Percentiles rank a stretch among this genome's conserved stretches.
phyloP scores from a whole-genome alignment of 2,888 invertebrate species.

The Monoplex corrugatus region DNA sequence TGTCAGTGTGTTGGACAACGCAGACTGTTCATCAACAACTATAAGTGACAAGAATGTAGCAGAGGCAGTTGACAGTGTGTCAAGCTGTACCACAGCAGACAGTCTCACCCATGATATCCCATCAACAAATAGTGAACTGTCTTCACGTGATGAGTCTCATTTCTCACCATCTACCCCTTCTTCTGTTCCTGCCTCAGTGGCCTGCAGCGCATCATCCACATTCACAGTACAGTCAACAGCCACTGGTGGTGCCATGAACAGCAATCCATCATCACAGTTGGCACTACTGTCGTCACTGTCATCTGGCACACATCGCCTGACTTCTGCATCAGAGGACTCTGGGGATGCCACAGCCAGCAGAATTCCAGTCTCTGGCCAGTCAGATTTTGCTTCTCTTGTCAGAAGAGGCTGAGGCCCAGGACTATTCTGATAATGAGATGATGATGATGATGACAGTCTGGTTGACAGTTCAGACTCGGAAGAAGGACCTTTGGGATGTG shows the following conservation, averaged over 20 bases:
- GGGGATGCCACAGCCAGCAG: constrained; percentile 14
- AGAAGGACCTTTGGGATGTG: not conserved
- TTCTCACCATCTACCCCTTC: not conserved
- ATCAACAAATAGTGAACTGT: not conserved
- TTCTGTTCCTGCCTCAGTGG: not conserved
- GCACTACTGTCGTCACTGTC: constrained; percentile 22
- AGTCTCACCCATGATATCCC: not conserved
- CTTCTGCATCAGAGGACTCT: not conserved
- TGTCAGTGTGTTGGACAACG: not conserved
- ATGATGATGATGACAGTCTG: not conserved
- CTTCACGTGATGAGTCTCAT: not conserved
- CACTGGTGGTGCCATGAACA: not conserved
- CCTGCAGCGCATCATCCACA: not conserved
- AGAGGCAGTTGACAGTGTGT: not conserved
- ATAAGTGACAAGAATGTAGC: not conserved
- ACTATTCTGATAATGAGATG: constrained; percentile 7
- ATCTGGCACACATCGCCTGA: constrained; percentile 25
- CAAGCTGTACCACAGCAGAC: not conserved
- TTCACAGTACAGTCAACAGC: not conserved
- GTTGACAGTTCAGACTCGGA: not conserved
- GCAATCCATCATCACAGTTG: constrained; percentile 27
- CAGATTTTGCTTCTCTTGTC: constrained; percentile 31
- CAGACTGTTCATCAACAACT: not conserved
- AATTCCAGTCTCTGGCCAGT: constrained; percentile 35
- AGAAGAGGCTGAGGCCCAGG: constrained; percentile 28